Conservation (phyloP, 2,113 vertebrate genomes). For the Zosterops japonicus region DNA sequence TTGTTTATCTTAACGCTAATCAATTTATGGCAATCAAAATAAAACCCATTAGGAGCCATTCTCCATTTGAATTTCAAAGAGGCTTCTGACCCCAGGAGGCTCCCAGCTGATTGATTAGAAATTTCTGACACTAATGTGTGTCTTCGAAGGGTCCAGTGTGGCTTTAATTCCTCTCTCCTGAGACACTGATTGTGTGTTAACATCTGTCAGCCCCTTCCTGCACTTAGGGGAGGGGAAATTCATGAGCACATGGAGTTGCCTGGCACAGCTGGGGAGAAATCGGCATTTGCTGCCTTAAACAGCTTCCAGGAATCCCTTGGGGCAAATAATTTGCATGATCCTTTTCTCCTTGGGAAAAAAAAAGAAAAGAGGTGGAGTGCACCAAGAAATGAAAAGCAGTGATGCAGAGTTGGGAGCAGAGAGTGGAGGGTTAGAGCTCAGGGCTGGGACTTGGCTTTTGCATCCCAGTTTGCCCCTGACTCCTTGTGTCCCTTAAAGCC, state of each 20-base stretch:
- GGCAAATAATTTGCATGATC: slow-evolving; percentile 50
- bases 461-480: background rate
- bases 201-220: slow-evolving; percentile 69
- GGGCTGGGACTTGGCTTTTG: background rate
- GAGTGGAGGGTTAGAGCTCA: background rate
- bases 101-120: slow-evolving; percentile 75
- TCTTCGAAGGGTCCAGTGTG: slow-evolving; percentile 59
- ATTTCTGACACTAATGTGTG: slow-evolving; percentile 79
- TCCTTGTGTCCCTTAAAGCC: background rate
- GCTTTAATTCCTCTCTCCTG: slow-evolving; percentile 65
- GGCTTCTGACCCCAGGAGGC: slow-evolving; percentile 69
- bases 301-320: slow-evolving; percentile 35
- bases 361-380: background rate
- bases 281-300: slow-evolving; percentile 49
- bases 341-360: slow-evolving; percentile 40
- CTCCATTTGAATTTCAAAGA: slow-evolving; percentile 64
- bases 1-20: slow-evolving; percentile 67
- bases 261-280: slow-evolving; percentile 66
- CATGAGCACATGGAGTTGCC: slow-evolving; percentile 41
- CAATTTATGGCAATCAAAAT: slow-evolving; percentile 78
- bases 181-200: slow-evolving; percentile 66
- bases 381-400: background rate
- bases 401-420: accelerated
- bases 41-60: slow-evolving; percentile 75
- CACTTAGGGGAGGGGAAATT: slow-evolving; percentile 38